phyloP scores from a whole-genome alignment of 92 coral and sea anemone species.

The Porites rus region DNA sequence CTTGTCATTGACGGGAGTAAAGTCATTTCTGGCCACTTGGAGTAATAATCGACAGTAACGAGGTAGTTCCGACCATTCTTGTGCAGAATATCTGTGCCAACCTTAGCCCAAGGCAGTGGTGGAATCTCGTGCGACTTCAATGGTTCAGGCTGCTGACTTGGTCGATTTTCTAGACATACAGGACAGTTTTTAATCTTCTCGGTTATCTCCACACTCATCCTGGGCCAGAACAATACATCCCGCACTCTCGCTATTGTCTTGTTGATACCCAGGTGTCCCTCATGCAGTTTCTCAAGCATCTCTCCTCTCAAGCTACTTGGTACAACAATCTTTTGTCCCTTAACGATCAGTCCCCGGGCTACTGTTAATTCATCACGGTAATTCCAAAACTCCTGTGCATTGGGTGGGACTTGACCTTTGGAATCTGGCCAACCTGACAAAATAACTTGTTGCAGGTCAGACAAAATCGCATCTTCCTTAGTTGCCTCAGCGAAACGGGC shows the following conservation, averaged over 20 bases:
- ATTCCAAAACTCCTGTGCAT: neutral
- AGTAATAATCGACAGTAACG: neutral
- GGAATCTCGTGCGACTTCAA: too few relatives aligned
- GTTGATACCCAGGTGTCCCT: neutral
- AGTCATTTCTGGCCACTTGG: conserved; percentile 43
- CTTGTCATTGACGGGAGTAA: conserved; percentile 47
- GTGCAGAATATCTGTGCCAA: conserved; percentile 7
- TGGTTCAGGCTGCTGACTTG: neutral
- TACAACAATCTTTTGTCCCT: too few relatives aligned
- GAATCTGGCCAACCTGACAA: too few relatives aligned
- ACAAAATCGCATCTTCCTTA: too few relatives aligned
- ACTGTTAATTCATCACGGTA: too few relatives aligned
- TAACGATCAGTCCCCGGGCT: too few relatives aligned
- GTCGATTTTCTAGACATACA: neutral
- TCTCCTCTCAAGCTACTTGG: too few relatives aligned
- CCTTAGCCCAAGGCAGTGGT: neutral
- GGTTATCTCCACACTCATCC: neutral
- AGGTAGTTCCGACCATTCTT: conserved; percentile 44
- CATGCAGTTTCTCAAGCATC: too few relatives aligned
- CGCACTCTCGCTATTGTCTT: neutral
- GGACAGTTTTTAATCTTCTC: neutral
- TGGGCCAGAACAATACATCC: neutral
- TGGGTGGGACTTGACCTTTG: too few relatives aligned
- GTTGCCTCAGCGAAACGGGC: too few relatives aligned
- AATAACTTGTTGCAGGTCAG: too few relatives aligned